Percentiles rank a stretch among this genome's conserved stretches.
These are phyloP conservation scores for Naja naja DNA, from an alignment of 2,113 vertebrate species.

Conservation along the genomic window DNA sequence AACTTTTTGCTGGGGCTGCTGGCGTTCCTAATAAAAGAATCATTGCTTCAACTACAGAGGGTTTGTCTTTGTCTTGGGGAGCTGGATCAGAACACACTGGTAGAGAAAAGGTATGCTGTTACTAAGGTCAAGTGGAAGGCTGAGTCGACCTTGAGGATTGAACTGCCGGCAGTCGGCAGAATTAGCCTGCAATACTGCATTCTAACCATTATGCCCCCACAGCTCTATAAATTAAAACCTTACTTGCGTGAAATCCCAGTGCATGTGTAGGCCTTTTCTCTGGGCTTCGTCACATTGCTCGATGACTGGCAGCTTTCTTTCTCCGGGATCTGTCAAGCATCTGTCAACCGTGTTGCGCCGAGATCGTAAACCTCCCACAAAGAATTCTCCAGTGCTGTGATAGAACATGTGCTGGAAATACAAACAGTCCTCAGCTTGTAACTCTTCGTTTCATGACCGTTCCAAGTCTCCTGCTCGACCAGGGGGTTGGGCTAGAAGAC, in stretches of 20 bases:
- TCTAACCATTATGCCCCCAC: background rate
- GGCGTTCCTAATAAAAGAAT: too few relatives aligned
- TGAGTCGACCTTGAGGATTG: background rate
- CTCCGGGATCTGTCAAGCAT: slow-evolving; percentile 45
- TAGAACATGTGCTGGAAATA: slow-evolving; percentile 41
- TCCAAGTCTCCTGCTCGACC: background rate
- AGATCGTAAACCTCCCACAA: slow-evolving; percentile 29
- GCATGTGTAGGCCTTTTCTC: slow-evolving; percentile 18
- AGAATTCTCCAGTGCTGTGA: slow-evolving; percentile 47
- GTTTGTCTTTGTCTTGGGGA: too few relatives aligned
- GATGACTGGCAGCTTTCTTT: slow-evolving; percentile 23
- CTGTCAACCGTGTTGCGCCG: background rate
- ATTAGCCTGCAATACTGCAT: background rate
- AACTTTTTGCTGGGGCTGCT: too few relatives aligned
- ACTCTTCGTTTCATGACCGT: background rate
- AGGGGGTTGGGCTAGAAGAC: background rate
- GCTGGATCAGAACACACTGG: too few relatives aligned
- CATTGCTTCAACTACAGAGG: too few relatives aligned
- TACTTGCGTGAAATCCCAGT: slow-evolving; percentile 57
- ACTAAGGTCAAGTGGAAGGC: background rate
- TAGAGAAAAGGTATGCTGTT: too few relatives aligned
- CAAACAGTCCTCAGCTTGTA: background rate
- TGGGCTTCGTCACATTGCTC: slow-evolving; percentile 39
- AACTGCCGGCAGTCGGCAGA: background rate
- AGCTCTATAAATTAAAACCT: background rate